Base-by-base conservation (phyloP, 2,888 invertebrate species). In the Amblyjoppa proteus region DNA sequence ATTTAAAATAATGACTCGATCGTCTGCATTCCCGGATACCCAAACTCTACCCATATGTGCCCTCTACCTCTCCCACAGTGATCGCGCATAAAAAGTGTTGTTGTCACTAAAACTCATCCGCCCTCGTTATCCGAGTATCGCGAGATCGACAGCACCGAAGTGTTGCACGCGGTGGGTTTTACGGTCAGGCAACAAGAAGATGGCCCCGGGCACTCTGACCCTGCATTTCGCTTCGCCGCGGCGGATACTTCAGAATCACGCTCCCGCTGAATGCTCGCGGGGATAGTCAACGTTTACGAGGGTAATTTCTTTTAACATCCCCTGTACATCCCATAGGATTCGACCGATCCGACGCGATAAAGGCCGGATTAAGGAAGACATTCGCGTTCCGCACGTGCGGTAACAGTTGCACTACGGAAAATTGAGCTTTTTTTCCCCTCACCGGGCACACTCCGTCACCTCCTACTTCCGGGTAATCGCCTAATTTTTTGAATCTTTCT, bases 201-300 rank as follows among this genome's bases (percentile, higher is more conserved):
- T 68, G 41, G 73, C 51, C 38, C 31, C 68, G 68, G 25, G 51
- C 31, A 71, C 41, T 38, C 69, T 68, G 53, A 38, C 41, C 73
- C 31, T 76, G 41, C 69, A 80, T 28, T 58, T 58, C 13, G 58
- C 13, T 28, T 13, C n/a, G 20, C 66, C 64, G 25, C 58, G n/a
- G 64, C 88, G 88, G 87, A 89, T 90, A 89, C 88, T 90, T 88
- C 88, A 89, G 88, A 90, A 89, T 90, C 89, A 86, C 85, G 83
- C 86, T 87, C 69, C 69, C 75, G 51, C 84, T 73, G 86, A 89
- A 90, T 88, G 74, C 89, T 87, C 89, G 68, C 82, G 88, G 85
- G 89, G 79, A 87, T 83, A 89, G 87, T 90, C 90, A 89, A 87
- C 90, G 87, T 91, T 92, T 90, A 91, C 88, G 90, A 88, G 71